Conservation (phyloP, 2,888 invertebrate genomes). For the Drosophila lutescens region DNA sequence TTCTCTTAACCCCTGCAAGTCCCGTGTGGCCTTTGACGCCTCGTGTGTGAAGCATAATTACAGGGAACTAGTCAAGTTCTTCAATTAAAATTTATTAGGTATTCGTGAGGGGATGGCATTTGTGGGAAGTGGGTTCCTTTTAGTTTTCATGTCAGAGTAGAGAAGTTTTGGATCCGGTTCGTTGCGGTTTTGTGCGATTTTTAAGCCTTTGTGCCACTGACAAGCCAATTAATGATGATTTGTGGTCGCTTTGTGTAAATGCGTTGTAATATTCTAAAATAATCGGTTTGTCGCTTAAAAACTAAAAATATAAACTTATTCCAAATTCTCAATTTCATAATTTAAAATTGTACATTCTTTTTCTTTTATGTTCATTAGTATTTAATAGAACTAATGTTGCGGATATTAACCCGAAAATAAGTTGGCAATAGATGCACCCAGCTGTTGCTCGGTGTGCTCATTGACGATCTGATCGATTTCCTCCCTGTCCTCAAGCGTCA, state of each 20-base stretch:
- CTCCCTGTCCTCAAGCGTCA: too few species aligned
- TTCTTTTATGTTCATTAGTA: too few species aligned
- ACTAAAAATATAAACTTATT: too few species aligned
- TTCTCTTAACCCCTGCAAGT: slow-evolving; percentile 11
- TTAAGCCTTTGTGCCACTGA: slow-evolving; percentile 50
- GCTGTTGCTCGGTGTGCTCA: too few species aligned
- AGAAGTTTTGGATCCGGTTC: slow-evolving; percentile 10
- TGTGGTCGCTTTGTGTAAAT: slow-evolving; percentile 46
- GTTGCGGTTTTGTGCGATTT: slow-evolving; percentile 41
- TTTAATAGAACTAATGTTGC: too few species aligned
- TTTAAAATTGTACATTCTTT: too few species aligned
- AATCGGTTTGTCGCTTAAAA: too few species aligned
- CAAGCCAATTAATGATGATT: slow-evolving; percentile 46
- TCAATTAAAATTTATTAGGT: slow-evolving; percentile 65
- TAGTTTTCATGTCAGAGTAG: slow-evolving; percentile 34
- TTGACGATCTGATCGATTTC: too few species aligned
- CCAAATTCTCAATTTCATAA: too few species aligned
- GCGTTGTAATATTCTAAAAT: background rate
- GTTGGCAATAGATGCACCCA: too few species aligned
- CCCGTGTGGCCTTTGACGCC: slow-evolving; percentile 52
- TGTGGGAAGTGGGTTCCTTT: slow-evolving; percentile 12
- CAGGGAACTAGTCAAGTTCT: slow-evolving; percentile 54
- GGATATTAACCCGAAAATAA: too few species aligned
- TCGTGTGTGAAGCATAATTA: slow-evolving; percentile 71
- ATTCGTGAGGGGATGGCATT: background rate